These are phyloP conservation scores for Pan troglodytes DNA, from an alignment of 2,113 vertebrate genomes.

Conservation along the genomic window DNA sequence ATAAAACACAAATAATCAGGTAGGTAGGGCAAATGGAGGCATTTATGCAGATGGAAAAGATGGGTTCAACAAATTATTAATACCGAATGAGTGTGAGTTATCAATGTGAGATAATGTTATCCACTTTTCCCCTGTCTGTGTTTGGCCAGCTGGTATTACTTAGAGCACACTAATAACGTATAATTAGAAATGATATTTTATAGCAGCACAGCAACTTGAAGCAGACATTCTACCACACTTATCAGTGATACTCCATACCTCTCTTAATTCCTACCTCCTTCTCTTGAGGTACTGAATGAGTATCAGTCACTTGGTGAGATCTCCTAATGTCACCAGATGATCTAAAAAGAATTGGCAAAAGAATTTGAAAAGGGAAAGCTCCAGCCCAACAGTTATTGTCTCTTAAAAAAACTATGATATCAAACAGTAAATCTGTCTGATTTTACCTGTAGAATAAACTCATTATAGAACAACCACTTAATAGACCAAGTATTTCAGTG, in stretches of 20 bases:
- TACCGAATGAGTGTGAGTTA: not conserved
- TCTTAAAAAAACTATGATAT: not conserved
- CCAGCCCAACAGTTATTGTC: not conserved
- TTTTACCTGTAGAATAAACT: conserved; percentile 20
- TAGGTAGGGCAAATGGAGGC: not conserved
- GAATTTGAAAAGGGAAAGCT: not conserved
- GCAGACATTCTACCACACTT: not conserved
- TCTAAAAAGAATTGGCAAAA: not conserved
- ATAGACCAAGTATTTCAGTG: not conserved
- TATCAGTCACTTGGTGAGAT: not conserved
- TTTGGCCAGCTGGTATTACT: not conserved
- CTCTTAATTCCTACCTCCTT: not conserved
- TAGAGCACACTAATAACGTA: not conserved
- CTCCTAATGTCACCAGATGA: not conserved
- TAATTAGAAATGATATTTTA: conserved; percentile 19
- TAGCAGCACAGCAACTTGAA: not conserved
- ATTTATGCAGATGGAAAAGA: not conserved
- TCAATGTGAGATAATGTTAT: not conserved
- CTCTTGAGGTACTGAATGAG: not conserved
- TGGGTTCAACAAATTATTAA: not conserved
- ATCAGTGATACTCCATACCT: not conserved
- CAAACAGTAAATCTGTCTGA: not conserved
- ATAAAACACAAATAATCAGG: not conserved
- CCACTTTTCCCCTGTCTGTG: not conserved
- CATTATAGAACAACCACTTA: not conserved